A percentile compares a stretch with the other conserved stretches of the same genome.
phyloP scores from a whole-genome alignment of 2,888 invertebrate genomes.

The Diabrotica balteata region DNA sequence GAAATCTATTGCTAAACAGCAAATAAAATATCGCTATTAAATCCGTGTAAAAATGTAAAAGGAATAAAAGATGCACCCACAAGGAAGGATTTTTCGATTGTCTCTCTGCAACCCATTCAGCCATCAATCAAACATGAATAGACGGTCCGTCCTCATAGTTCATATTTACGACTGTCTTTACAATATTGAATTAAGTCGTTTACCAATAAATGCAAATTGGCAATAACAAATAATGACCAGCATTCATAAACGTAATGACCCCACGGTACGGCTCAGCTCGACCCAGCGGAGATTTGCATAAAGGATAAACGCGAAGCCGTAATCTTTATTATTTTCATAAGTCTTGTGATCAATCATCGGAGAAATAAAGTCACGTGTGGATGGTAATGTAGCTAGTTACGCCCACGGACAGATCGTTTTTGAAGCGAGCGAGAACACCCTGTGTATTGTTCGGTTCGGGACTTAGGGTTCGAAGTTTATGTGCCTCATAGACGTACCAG shows the following conservation, averaged over 20 bases:
- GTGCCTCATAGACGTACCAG: neutral
- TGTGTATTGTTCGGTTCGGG: conserved; percentile 26
- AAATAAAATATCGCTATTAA: neutral
- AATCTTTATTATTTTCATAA: conserved; percentile 55
- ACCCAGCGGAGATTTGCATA: conserved; percentile 44
- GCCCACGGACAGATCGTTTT: conserved; percentile 53
- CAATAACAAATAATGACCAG: conserved; percentile 42
- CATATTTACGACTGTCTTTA: conserved; percentile 36
- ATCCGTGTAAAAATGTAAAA: neutral
- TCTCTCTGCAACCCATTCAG: neutral
- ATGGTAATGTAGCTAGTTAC: conserved; percentile 47
- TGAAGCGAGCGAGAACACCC: conserved; percentile 36
- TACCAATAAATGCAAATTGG: conserved; percentile 47
- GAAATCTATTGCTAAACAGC: no score
- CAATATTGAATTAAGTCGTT: conserved; percentile 33
- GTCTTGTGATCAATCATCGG: conserved; percentile 55
- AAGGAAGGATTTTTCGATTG: no score
- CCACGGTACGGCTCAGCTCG: conserved; percentile 32
- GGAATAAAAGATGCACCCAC: no score
- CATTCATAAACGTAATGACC: conserved; percentile 21
- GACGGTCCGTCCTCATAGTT: neutral
- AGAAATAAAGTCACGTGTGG: conserved; percentile 51
- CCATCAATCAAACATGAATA: conserved; percentile 5
- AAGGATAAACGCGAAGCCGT: conserved; percentile 44
- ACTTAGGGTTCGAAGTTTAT: conserved; percentile 8